Evolutionary conservation across 1,140 invertebrate species (phyloP), one percentile per base, ranked within the genome.

Genomic region (Musca domestica): DNA sequence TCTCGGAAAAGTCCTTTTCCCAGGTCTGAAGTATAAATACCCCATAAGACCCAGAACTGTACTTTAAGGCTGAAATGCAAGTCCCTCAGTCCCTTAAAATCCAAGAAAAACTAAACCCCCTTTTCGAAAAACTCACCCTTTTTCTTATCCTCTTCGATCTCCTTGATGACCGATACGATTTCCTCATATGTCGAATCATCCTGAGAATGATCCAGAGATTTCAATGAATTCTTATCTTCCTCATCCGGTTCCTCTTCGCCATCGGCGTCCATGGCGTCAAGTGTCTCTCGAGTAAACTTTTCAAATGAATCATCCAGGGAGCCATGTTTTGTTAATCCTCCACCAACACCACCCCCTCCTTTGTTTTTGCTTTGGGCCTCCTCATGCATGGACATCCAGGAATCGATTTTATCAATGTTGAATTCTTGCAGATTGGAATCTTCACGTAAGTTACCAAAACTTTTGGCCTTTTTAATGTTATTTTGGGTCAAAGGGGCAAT

Each of bases 121-220:
- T n/a, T n/a, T 30, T 30, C 27, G n/a, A n/a, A 27, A 52, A 9
- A 51, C 47, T 27, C 4, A 80, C 78, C 78, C 69, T 73, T 72
- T 48, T 80, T 81, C 22, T 79, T 79, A 46, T 81, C 77, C 66
- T 81, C 77, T 61, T 82, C 80, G 12, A 82, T 81, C 54, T 82
- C 80, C 46, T 81, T 82, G n/a, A 82, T 81, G 0, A 82, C 76
- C 0, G 77, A 80, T 2, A 78, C 80, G 15, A 82, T 81, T 47
- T 81, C 80, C 30, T 81, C 74, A 63, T 81, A 81, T 0, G 78
- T 81, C 0, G 80, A 81, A 30, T 70, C 71, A 20, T 75, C 75
- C 25, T 77, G 71, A 0, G 77, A 81, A 23, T 76, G 73, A 9
- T 78, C 64, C 0, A 77, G 46, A 6, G 76, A 78, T 7, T 71